These are phyloP conservation scores for Brachionus asplanchnoidis DNA, from an alignment of 1,140 invertebrate species.

Conservation along the genomic window DNA sequence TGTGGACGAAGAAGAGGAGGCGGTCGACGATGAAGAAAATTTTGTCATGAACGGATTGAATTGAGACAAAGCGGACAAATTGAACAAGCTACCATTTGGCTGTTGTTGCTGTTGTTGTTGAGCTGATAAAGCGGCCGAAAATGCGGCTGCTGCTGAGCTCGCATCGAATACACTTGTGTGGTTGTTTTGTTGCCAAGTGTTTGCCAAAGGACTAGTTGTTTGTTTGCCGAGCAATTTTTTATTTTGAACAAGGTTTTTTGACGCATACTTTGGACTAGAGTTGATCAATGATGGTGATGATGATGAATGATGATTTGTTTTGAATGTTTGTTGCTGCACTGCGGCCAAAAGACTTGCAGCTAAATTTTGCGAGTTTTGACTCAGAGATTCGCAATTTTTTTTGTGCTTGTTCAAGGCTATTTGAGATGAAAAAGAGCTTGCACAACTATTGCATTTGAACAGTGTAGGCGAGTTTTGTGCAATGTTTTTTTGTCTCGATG, in stretches of 20 bases:
- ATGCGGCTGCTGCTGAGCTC: conserved; percentile 12
- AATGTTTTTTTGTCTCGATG: neutral
- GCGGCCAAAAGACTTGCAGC: conserved; percentile 16
- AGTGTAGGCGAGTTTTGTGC: neutral
- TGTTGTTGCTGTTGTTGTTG: neutral
- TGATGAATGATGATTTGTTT: conserved; percentile 42
- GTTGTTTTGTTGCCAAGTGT: neutral
- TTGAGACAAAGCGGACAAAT: neutral
- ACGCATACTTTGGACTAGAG: neutral
- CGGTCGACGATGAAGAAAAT: conserved; percentile 6
- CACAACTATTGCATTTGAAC: conserved; percentile 5
- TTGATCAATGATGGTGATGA: conserved; percentile 53
- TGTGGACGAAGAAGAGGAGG: conserved; percentile 5
- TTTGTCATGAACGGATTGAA: conserved; percentile 1
- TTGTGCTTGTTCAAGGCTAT: conserved; percentile 21
- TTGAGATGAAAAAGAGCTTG: neutral
- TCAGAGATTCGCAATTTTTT: neutral
- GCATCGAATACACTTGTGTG: neutral
- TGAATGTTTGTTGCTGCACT: conserved; percentile 3
- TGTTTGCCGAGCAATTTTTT: neutral
- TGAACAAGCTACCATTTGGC: neutral
- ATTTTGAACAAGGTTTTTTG: neutral
- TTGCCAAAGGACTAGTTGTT: conserved; percentile 2
- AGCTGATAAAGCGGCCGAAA: neutral
- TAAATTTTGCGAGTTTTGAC: neutral